Base-by-base conservation (phyloP, 2,113 vertebrate species). In the Natator depressus region DNA sequence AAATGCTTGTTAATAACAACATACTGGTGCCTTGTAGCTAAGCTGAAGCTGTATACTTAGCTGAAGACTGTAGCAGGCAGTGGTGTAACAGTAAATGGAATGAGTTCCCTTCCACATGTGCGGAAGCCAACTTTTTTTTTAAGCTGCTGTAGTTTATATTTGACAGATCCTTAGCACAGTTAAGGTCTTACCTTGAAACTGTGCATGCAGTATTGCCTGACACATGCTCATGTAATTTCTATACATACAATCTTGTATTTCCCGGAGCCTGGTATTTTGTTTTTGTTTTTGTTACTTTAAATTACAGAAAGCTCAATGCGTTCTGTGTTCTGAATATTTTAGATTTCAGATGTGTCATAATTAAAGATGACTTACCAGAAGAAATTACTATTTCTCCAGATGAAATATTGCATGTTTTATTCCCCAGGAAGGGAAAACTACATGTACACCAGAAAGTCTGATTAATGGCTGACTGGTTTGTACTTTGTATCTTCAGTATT, bases 311-410 rank as follows among this genome's bases (percentile, higher is more conserved):
- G 85, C 20, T 83, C 1, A 11, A 24, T 6, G 2, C 27, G 35
- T 72, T 87, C 5, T 5, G 4, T 42, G 7, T n/a, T 88, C 42
- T 93, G 89, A 80, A 62, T 1, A 1, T 72, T 84, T 91, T 53
- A 49, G 0, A 0, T 93, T 93, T 94, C 62, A 80, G 27, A 76
- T 84, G 3, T 31, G 13, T 65, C 17, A 4, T 50, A 87, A 13
- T 12, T 88, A 62, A 83, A 81, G 35, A 25, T 84, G 85, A 80
- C 96, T 72, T 93, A 98, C 98, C 82, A 0, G 96, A 92, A 55
- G 95, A 96, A 97, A 98, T 46, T 82, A 84, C 35, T 92, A 98
- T 97, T 95, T 97, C 96, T 97, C 97, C 84, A 46, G 97, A 98
- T 75, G 97, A 98, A 93, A 93, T 82, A 82, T 65, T 96, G 92